Base-by-base conservation (phyloP, 2,888 invertebrate species). In the Ypsolopha scabrella region DNA sequence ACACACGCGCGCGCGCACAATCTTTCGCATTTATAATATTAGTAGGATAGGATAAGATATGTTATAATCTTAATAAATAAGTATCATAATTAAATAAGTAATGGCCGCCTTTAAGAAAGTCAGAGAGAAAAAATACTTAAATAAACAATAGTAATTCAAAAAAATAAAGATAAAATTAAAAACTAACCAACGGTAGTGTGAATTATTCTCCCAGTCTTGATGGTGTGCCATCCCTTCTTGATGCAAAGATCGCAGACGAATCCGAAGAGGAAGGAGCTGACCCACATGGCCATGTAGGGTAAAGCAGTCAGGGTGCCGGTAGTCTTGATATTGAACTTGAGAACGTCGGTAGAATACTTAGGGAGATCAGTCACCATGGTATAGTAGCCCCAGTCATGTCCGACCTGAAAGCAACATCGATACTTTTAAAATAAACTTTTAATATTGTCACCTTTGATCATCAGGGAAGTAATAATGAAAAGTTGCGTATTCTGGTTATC, bases 321-420 rank as follows among this genome's bases (percentile, higher is more conserved):
- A 59, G 88, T 81, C 38, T 87, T 78, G 41, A 92, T 90, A 59
- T 90, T 85, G 65, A 87, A 90, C 61, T 90, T 88, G 45, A 92
- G 72, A 0, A 92, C 89, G 57, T 90, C 90, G 55, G 87, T 88
- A 62, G 91, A 90, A 69, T 91, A 92, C 55, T 90, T 90, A 0
- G 92, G 92, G 10, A 92, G 78, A 62, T 92, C 91, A n/a, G 91
- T 90, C 38, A 92, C 89, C 88, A 92, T 90, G 14, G 91, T 91
- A 66, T 90, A 92, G 70, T 91, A 90, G 1, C 91, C 91, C 90
- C 91, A 92, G 63, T 91, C 85, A 60, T 85, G 85, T 6, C 85
- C 85, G 36, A 85, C 82, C 85, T 85, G 62, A 1, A 59, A 61
- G 11, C 24, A 24, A 24, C 24, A 24, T 24, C 24, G 24, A 24